Conservation (phyloP, 2,797 vertebrate genomes). For the Stomatorhinus walkeri region DNA sequence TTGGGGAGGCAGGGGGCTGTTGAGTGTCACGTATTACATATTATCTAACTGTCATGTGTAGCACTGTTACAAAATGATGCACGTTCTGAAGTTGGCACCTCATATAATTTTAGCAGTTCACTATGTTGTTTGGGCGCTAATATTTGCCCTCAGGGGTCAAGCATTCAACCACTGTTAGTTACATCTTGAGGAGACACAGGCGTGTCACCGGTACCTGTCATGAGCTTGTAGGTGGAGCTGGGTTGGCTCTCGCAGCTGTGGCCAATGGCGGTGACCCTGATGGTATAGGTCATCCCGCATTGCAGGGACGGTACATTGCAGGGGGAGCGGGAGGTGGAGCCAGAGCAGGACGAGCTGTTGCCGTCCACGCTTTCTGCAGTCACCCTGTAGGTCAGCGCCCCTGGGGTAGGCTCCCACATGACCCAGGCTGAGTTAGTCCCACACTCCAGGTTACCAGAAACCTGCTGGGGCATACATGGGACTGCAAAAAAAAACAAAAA, state of each 20-base stretch:
- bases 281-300: constrained; percentile 56
- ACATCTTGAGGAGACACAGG: neutral
- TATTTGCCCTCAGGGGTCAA: neutral
- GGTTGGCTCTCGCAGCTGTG: constrained; percentile 46
- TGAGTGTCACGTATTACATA: neutral
- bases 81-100: neutral
- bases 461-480: constrained; percentile 53
- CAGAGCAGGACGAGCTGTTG: constrained; percentile 48
- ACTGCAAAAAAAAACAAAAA: constrained; percentile 38
- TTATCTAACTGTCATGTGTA: neutral
- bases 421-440: constrained; percentile 58
- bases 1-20: constrained; percentile 58
- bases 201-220: constrained; percentile 53
- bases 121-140: neutral
- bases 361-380: constrained; percentile 33
- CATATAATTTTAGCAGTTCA: neutral
- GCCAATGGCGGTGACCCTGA: constrained; percentile 50
- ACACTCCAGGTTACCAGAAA: constrained; percentile 51
- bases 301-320: constrained; percentile 53
- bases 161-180: neutral
- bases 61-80: neutral
- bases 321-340: constrained; percentile 32
- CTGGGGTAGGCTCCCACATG: constrained; percentile 45
- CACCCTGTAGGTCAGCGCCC: constrained; percentile 53
- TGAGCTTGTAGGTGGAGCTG: constrained; percentile 46